A percentile compares a stretch with the other conserved stretches of the same genome.
phyloP scores from a whole-genome alignment of 2,113 vertebrate species.

The Pelecanus crispus region DNA sequence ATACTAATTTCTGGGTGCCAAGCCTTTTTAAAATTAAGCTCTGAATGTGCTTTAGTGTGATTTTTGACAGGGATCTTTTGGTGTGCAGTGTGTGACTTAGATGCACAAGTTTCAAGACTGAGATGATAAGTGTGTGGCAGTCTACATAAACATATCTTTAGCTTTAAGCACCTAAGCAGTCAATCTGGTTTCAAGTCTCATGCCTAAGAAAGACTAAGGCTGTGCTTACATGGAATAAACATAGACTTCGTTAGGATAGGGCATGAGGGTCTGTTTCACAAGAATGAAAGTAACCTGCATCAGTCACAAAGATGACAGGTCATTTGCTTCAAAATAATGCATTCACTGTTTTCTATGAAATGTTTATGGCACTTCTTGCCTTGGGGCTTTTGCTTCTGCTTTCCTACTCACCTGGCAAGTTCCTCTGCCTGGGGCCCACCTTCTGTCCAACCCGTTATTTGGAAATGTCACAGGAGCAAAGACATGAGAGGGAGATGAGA shows the following conservation, averaged over 20 bases:
- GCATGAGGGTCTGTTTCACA: background rate
- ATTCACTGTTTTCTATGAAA: background rate
- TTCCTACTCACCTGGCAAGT: background rate
- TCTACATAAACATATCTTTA: background rate
- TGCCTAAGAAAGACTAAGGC: background rate
- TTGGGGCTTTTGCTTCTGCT: background rate
- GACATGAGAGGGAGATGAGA: background rate
- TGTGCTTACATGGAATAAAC: background rate
- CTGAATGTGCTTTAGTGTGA: background rate
- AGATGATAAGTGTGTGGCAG: background rate
- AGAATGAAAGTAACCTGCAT: background rate
- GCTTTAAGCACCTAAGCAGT: background rate
- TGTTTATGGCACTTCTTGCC: background rate
- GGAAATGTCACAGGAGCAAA: background rate
- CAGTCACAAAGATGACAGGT: background rate
- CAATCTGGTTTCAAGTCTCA: background rate
- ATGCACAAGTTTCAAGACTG: background rate
- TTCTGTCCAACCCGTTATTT: background rate
- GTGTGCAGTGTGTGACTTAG: background rate
- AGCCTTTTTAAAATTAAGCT: background rate
- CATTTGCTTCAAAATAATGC: background rate
- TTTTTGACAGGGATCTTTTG: background rate
- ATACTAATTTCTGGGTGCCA: background rate
- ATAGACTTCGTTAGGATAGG: background rate
- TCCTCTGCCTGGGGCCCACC: background rate